Base-by-base conservation (phyloP, 2,888 invertebrate genomes). In the Calameuta filiformis region DNA sequence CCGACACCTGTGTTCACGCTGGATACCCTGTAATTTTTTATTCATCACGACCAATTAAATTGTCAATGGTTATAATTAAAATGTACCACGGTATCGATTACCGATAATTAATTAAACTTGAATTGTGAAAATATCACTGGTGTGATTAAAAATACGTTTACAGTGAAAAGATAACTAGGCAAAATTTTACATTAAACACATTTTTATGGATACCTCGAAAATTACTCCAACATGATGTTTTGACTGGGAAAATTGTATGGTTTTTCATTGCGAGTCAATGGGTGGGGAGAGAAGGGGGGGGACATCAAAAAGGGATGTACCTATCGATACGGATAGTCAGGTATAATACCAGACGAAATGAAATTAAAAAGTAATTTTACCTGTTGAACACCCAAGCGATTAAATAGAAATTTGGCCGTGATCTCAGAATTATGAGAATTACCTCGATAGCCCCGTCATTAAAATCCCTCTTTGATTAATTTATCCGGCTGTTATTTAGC, bases 381-480 rank as follows among this genome's bases (percentile, higher is more conserved):
- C 56, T 71, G 71, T 34, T 31, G 71, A 71, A 34, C 71, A 23
- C 71, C 76, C 75, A 31, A 56, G 71, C 75, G 76, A 79, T 79
- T 79, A 77, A 77, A 77, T 73, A 73, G 74, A 77, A 78, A 78
- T 80, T 79, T 78, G 30, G 35, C 73, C 68, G 56, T 40, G 30
- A 23, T 76, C 81, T 76, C 80, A 74, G 83, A 86, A 87, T 86
- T 85, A 85, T 83, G 84, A 82, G 85, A 83, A 86, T 87, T 86
- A 87, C 84, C 81, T 83, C 82, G 85, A 85, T 86, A 83, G 83
- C 85, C 85, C 85, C 82, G 79, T 85, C 81, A 87, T 85, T 84
- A 87, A 86, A 85, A 84, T 84, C 84, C 84, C 82, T 82, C 81
- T 85, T 86, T 87, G 86, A 87, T 87, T 86, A 87, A 86, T 87